phyloP scores from a whole-genome alignment of 2,797 vertebrate genomes.

The Scarus forsteni region DNA sequence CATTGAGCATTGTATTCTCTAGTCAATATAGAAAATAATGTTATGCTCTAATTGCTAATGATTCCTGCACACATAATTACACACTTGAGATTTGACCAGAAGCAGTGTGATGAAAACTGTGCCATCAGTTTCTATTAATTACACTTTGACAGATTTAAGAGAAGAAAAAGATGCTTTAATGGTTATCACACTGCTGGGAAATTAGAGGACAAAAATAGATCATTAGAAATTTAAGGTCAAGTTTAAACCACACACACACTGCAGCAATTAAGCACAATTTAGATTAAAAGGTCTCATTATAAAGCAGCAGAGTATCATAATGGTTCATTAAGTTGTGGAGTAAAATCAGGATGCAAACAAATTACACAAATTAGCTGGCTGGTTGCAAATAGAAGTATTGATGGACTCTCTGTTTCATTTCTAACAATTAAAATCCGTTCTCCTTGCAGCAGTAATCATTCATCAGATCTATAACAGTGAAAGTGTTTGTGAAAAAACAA shows the following conservation, averaged over 20 bases:
- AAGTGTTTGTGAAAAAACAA: slow-evolving; percentile 5
- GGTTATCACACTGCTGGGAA: slow-evolving; percentile 30
- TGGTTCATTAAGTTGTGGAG: slow-evolving; percentile 35
- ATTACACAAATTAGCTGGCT: slow-evolving; percentile 25
- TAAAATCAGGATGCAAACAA: slow-evolving; percentile 46
- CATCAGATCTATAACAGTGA: slow-evolving; percentile 2
- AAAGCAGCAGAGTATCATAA: slow-evolving; percentile 25
- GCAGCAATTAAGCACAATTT: slow-evolving; percentile 23
- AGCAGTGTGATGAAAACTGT: slow-evolving; percentile 54
- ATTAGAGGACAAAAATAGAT: slow-evolving; percentile 31
- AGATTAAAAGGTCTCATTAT: slow-evolving; percentile 43
- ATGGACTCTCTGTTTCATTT: slow-evolving; percentile 47
- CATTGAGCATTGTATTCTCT: slow-evolving; percentile 62
- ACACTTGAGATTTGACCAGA: slow-evolving; percentile 53
- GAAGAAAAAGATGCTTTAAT: slow-evolving; percentile 31
- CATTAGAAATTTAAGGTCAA: slow-evolving; percentile 21
- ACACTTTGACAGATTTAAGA: slow-evolving; percentile 59
- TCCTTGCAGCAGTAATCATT: slow-evolving; percentile 42
- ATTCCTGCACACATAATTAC: slow-evolving; percentile 53
- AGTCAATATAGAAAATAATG: slow-evolving; percentile 56
- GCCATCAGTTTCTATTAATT: slow-evolving; percentile 71
- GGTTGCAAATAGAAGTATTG: slow-evolving; percentile 39
- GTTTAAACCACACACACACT: slow-evolving; percentile 30
- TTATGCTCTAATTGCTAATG: slow-evolving; percentile 61
- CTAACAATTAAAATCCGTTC: slow-evolving; percentile 21